Evolutionary conservation across 2,888 invertebrate genomes (phyloP).

Genomic region (Dryomyza anilis): DNA sequence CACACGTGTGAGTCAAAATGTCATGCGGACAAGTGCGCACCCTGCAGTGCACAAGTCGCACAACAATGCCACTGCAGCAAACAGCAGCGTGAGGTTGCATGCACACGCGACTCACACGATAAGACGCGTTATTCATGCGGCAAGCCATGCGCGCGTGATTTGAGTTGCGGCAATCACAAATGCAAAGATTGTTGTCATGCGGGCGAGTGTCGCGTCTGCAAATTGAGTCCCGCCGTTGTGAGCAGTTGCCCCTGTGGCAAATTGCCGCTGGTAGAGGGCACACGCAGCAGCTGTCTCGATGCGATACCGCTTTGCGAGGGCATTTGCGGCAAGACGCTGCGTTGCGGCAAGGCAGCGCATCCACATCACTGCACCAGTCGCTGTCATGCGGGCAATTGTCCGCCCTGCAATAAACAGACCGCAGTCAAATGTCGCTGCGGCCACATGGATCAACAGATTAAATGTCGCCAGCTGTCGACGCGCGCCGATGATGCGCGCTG

Average conservation of each 20-base stretch:
- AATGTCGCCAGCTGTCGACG: slow-evolving; percentile 73
- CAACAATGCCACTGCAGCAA: slow-evolving; percentile 78
- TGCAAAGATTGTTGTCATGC: slow-evolving; percentile 74
- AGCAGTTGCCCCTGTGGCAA: slow-evolving; percentile 80
- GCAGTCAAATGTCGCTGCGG: slow-evolving; percentile 84
- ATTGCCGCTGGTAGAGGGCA: slow-evolving; percentile 60
- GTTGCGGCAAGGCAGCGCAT: slow-evolving; percentile 70
- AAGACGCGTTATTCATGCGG: slow-evolving; percentile 67
- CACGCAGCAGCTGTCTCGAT: slow-evolving; percentile 76
- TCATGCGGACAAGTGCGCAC: slow-evolving; percentile 78
- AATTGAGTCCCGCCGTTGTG: slow-evolving; percentile 66
- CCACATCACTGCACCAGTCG: slow-evolving; percentile 70
- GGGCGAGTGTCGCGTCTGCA: slow-evolving; percentile 71
- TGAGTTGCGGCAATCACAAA: slow-evolving; percentile 73
- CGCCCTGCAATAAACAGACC: slow-evolving; percentile 77
- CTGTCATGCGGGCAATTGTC: slow-evolving; percentile 76
- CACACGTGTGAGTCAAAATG: slow-evolving; percentile 78
- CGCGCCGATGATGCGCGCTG: slow-evolving; percentile 79
- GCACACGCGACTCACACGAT: slow-evolving; percentile 65
- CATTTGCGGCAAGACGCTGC: slow-evolving; percentile 69
- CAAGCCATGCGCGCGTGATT: slow-evolving; percentile 66
- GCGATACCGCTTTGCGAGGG: slow-evolving; percentile 82
- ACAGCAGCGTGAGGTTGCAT: slow-evolving; percentile 67
- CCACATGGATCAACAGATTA: slow-evolving; percentile 79
- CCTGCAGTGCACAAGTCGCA: slow-evolving; percentile 70